Evolutionary conservation across 1,140 invertebrate genomes (phyloP).

Genomic region (Drosophila obscura): DNA sequence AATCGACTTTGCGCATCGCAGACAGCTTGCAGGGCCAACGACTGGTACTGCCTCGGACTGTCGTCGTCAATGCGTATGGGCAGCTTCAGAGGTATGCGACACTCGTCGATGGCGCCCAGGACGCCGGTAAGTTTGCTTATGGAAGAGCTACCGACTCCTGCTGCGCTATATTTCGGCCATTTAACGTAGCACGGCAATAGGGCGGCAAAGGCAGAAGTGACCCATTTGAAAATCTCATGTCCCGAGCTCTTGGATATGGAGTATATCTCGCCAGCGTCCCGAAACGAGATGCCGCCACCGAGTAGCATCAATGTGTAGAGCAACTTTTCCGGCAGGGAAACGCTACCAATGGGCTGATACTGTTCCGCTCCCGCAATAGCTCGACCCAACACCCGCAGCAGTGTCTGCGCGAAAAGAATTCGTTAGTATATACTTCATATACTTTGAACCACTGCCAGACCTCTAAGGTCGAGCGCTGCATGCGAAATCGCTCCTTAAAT

Average conservation of each 20-base stretch:
- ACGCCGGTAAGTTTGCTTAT: conserved; percentile 29
- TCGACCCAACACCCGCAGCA: conserved; percentile 24
- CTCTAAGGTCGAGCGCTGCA: conserved; percentile 38
- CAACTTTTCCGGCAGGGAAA: conserved; percentile 37
- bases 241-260: conserved; percentile 50
- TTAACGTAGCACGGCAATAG: conserved; percentile 32
- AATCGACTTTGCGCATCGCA: conserved; percentile 44
- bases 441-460: background rate
- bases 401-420: background rate
- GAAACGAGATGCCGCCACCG: conserved; percentile 39
- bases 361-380: conserved; percentile 20
- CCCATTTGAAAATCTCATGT: conserved; percentile 48
- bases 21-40: conserved; percentile 35
- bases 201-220: conserved; percentile 25
- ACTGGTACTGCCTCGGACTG: background rate
- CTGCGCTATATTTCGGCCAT: conserved; percentile 25
- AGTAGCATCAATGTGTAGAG: conserved; percentile 40
- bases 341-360: conserved; percentile 26
- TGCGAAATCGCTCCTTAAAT: conserved; percentile 44
- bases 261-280: conserved; percentile 43
- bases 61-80: conserved; percentile 14
- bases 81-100: conserved; percentile 27
- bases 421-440: too few species aligned
- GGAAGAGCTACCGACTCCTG: background rate
- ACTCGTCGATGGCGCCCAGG: conserved; percentile 46